Base-by-base conservation (phyloP, 2,888 invertebrate species). In the Eilema griseolum region DNA sequence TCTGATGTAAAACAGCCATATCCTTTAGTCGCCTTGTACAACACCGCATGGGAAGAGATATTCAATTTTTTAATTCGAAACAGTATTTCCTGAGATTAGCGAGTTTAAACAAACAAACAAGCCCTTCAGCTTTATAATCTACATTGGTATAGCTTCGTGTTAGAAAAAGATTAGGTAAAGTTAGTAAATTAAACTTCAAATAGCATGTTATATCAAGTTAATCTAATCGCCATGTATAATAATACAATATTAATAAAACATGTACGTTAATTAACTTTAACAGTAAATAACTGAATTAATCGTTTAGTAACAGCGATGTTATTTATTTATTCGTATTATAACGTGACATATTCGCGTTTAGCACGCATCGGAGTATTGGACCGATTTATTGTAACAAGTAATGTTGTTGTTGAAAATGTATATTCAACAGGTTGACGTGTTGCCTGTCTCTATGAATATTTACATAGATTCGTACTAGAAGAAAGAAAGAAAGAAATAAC, bases 351-450 rank as follows among this genome's bases (percentile, higher is more conserved):
- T 20, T 63, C 31, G 56, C 20, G 61, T 66, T 66, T 52, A 64
- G 61, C 81, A 78, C 78, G 78, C 81, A 68, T 52, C 28, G 24
- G 26, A 31, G 28, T 20, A 31, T 31, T 11, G 24, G n/a, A 63
- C 64, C 23, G 4, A 46, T 23, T 26, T 11, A 12, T 12, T 37
- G 33, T 37, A 28, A 2, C 5, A 28, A 3, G 28, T 12, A 33
- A 5, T 5, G 5, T 28, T 12, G 16, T 52, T n/a, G n/a, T n/a
- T n/a, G n/a, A n/a, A 52, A 52, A 52, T 41, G 0, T 41, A 52
- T 12, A 5, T 56, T 31, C 82, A 79, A 79, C 79, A 81, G 77
- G 79, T 79, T 72, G 76, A 52, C 64, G 76, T 73, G 73, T 24
- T 61, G 60, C 14, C 7, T 41, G 14, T 67, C 41, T 52, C 16